Percentiles rank a stretch among this genome's conserved stretches.
phyloP scores from a whole-genome alignment of 2,797 vertebrate genomes.

The Carduelis carduelis region DNA sequence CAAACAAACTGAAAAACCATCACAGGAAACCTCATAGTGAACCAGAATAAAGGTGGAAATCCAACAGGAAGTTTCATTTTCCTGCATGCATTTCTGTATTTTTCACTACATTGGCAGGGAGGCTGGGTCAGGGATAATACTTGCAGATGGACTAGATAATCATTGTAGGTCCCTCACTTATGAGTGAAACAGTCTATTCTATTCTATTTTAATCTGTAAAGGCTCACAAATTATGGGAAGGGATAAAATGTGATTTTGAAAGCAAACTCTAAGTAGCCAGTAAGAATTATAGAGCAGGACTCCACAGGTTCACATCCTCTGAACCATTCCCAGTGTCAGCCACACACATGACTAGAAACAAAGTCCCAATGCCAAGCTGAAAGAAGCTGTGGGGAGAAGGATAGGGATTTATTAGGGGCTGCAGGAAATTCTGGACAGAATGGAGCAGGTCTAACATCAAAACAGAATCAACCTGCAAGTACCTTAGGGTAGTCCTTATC shows the following conservation, averaged over 20 bases:
- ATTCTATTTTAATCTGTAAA: background rate
- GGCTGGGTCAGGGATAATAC: background rate
- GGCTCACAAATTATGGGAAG: background rate
- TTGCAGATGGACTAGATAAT: background rate
- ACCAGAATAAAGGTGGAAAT: background rate
- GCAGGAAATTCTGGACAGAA: background rate
- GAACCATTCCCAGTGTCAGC: background rate
- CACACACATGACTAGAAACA: background rate
- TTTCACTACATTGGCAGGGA: background rate
- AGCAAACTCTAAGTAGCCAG: background rate
- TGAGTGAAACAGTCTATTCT: background rate
- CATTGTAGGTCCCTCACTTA: background rate
- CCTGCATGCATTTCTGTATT: background rate
- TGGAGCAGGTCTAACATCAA: background rate
- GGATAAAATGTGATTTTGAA: background rate
- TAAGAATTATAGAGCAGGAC: background rate
- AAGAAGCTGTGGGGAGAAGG: background rate
- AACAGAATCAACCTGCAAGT: background rate
- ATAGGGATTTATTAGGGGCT: background rate
- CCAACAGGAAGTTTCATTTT: background rate
- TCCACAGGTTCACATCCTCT: background rate
- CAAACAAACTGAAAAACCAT: background rate
- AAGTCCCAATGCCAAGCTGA: background rate
- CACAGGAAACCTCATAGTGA: background rate
- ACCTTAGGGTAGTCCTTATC: background rate